These are phyloP conservation scores for Eristalis tenax DNA, from an alignment of 2,888 invertebrate species.

Conservation along the genomic window DNA sequence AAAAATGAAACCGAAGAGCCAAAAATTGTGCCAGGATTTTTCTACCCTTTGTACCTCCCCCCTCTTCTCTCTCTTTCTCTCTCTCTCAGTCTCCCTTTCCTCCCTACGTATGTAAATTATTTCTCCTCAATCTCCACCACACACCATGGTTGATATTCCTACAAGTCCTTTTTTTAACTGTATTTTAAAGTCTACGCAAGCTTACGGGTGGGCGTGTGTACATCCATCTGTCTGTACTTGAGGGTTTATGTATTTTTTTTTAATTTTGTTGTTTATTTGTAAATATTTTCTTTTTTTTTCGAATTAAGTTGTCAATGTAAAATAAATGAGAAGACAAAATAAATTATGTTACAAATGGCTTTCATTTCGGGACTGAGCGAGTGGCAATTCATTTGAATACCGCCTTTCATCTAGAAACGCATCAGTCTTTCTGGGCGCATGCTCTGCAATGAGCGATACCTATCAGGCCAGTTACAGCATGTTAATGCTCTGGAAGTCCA, in stretches of 20 bases:
- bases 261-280: slow-evolving; percentile 47
- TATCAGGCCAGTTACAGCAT: no score
- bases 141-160: neutral
- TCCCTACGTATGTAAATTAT: slow-evolving; percentile 36
- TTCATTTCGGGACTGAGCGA: neutral
- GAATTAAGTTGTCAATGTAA: slow-evolving; percentile 65
- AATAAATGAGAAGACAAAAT: slow-evolving; percentile 36
- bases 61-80: neutral
- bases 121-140: neutral
- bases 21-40: slow-evolving; percentile 62
- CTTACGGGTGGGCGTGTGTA: neutral
- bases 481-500: no score
- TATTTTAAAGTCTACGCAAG: neutral
- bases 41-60: slow-evolving; percentile 22
- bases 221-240: neutral
- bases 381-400: no score
- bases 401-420: no score
- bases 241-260: slow-evolving; percentile 15
- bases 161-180: neutral
- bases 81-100: neutral
- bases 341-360: slow-evolving; percentile 58
- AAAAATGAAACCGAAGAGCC: slow-evolving; percentile 14
- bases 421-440: no score
- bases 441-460: no score
- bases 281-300: slow-evolving; percentile 56